These are phyloP conservation scores for Ornithoptera alexandrae DNA, from an alignment of 2,888 invertebrate species.

Conservation along the genomic window DNA sequence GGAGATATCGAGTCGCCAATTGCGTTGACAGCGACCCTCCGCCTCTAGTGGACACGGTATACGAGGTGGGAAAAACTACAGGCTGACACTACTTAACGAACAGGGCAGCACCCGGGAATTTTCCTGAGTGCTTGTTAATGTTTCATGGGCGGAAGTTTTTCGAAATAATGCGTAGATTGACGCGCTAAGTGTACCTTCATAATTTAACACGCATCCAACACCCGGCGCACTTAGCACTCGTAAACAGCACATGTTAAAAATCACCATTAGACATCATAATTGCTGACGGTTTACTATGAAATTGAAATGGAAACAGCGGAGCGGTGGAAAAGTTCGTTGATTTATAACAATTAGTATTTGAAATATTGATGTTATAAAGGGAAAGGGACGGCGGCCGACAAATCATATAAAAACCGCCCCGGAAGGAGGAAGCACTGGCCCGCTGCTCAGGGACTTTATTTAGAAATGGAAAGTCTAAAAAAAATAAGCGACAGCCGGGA, in stretches of 20 bases:
- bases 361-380: constrained; percentile 80
- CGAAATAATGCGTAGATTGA: constrained; percentile 75
- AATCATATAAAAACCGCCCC: constrained; percentile 78
- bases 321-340: constrained; percentile 67
- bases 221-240: constrained; percentile 48
- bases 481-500: constrained; percentile 72
- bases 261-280: constrained; percentile 39
- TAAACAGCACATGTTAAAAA: constrained; percentile 45
- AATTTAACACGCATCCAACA: constrained; percentile 73
- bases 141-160: constrained; percentile 79
- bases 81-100: constrained; percentile 78
- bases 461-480: constrained; percentile 79
- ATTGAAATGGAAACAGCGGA: constrained; percentile 64
- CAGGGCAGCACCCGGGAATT: constrained; percentile 72
- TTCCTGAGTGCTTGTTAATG: constrained; percentile 80
- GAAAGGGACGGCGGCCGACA: constrained; percentile 77
- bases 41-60: constrained; percentile 59
- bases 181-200: constrained; percentile 76
- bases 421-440: constrained; percentile 78
- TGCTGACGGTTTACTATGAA: constrained; percentile 57
- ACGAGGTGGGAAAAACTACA: constrained; percentile 78
- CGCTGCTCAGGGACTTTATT: constrained; percentile 77
- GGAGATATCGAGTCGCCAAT: constrained; percentile 76
- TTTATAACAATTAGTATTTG: constrained; percentile 80
- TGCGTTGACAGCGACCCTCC: constrained; percentile 75